These are phyloP conservation scores for Tetranychus truncatus DNA, from an alignment of 2,888 invertebrate species.

Conservation along the genomic window DNA sequence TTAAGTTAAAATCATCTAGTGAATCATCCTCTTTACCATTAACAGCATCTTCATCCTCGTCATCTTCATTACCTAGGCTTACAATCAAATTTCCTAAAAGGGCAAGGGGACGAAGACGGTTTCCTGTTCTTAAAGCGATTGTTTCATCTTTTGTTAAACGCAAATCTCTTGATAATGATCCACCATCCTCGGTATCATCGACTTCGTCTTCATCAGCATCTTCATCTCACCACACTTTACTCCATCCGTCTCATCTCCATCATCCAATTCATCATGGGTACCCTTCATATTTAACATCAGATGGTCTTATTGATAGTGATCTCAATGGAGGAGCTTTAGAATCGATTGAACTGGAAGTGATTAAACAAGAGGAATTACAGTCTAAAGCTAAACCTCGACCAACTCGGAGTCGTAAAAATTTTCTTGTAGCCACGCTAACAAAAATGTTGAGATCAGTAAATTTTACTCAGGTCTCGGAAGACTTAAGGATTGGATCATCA, in stretches of 20 bases:
- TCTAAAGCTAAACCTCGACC: background rate
- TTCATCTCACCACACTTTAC: background rate
- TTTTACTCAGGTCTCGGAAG: slow-evolving; percentile 16
- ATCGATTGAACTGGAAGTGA: slow-evolving; percentile 4
- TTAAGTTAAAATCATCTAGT: slow-evolving; percentile 11
- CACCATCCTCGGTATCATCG: background rate
- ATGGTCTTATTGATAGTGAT: background rate
- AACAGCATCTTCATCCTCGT: background rate
- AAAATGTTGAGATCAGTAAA: slow-evolving; percentile 21
- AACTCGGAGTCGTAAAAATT: slow-evolving; percentile 15
- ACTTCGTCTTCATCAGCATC: background rate
- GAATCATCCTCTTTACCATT: slow-evolving; percentile 8
- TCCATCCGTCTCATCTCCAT: background rate
- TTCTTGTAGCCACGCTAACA: slow-evolving; percentile 19
- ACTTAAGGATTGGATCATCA: slow-evolving; percentile 20
- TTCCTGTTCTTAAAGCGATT: slow-evolving; percentile 19
- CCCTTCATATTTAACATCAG: background rate
- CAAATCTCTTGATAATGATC: background rate
- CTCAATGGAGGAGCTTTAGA: background rate
- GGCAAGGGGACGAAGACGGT: slow-evolving; percentile 13
- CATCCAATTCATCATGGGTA: background rate
- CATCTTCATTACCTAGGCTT: background rate
- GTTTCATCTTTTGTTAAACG: slow-evolving; percentile 14
- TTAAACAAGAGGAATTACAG: slow-evolving; percentile 1
- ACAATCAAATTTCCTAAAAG: slow-evolving; percentile 12